Percentiles rank a stretch among this genome's conserved stretches.
Conservation (phyloP, 1,140 invertebrate species). For the Zaprionus ghesquierei region DNA sequence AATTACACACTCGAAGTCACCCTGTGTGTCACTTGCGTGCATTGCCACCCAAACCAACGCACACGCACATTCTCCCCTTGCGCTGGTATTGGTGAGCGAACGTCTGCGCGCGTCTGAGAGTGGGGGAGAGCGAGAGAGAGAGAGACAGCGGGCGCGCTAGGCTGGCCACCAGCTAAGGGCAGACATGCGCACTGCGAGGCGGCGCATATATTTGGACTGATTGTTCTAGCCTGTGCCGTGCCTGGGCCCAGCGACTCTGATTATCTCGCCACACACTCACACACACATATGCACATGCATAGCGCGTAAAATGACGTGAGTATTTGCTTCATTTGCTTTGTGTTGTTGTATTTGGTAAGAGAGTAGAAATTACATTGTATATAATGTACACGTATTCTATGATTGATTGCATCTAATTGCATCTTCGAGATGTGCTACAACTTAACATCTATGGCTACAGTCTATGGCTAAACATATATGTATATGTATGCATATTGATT, state of each 20-base stretch:
- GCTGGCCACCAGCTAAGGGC: constrained; percentile 43
- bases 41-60: constrained; percentile 24
- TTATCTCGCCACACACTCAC: constrained; percentile 11
- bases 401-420: constrained; percentile 61
- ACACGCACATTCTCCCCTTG: background rate
- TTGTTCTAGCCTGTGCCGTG: constrained; percentile 4
- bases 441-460: constrained; percentile 15
- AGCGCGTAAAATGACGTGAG: background rate
- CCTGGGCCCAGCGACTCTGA: constrained; percentile 2
- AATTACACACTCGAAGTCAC: constrained; percentile 13
- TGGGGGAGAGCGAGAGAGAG: background rate
- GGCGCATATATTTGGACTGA: constrained; percentile 24
- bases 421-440: constrained; percentile 63
- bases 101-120: background rate
- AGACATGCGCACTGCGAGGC: constrained; percentile 45
- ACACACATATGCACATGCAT: background rate
- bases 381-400: constrained; percentile 51
- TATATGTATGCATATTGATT: background rate
- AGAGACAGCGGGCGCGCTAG: background rate
- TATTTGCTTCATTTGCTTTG: constrained; percentile 45
- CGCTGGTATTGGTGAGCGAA: constrained; percentile 23
- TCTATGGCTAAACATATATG: background rate
- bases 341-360: constrained; percentile 64
- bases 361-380: constrained; percentile 44
- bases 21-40: constrained; percentile 35